Conservation (phyloP, 2,797 vertebrate genomes). For the Crax fasciolata region DNA sequence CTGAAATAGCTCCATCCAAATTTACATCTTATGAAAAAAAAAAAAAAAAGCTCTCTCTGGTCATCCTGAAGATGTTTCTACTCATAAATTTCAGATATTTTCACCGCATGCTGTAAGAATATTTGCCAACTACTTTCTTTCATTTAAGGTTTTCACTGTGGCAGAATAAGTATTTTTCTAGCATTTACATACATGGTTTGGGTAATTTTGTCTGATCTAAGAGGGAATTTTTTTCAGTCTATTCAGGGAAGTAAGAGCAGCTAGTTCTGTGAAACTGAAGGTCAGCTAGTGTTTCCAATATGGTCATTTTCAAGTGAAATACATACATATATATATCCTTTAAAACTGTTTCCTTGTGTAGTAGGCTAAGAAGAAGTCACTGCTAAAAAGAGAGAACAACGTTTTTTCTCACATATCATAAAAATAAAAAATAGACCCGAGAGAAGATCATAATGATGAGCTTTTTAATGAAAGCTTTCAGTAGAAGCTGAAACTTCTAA, state of each 20-base stretch:
- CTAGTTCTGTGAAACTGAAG: not conserved
- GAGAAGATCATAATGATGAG: not conserved
- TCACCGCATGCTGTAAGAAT: not conserved
- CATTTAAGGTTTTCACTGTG: not conserved
- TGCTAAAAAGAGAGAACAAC: not conserved
- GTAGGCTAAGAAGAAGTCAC: not conserved
- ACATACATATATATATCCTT: not conserved
- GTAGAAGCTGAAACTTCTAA: not conserved
- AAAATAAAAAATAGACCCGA: not conserved
- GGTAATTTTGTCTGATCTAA: not conserved
- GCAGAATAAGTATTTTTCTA: not conserved
- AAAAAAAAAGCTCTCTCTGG: not conserved
- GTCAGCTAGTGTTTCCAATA: not conserved
- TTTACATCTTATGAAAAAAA: not conserved
- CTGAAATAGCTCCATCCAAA: not conserved
- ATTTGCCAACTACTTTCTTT: not conserved
- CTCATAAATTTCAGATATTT: not conserved
- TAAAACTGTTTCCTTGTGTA: not conserved
- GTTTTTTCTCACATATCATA: not conserved
- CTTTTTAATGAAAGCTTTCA: not conserved
- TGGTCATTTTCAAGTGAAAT: not conserved
- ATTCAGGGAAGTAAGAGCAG: not conserved
- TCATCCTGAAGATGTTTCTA: not conserved
- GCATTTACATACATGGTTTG: not conserved
- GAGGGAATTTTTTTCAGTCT: not conserved